phyloP scores from a whole-genome alignment of 35 echinoderm and acorn worm species.

The Ophiothrix spiculata region DNA sequence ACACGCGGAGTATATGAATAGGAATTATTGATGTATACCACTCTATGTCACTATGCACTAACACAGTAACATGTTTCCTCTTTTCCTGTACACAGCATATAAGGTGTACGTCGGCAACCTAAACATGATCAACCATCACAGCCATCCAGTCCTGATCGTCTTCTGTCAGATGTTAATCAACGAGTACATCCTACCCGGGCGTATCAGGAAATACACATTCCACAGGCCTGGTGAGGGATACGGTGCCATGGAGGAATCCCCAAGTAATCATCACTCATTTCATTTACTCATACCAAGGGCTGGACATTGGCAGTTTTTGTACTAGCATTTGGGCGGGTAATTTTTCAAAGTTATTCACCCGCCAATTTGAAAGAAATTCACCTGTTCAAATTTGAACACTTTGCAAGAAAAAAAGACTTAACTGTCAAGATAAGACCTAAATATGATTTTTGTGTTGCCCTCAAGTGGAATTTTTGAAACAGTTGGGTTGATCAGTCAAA shows the following conservation, averaged over 20 bases:
- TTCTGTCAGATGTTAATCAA: slow-evolving; percentile 27
- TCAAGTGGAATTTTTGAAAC: too few relatives aligned
- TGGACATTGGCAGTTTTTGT: background rate
- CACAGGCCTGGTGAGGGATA: background rate
- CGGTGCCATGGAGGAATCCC: background rate
- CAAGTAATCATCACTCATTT: background rate
- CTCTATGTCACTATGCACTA: background rate
- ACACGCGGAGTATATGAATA: too few relatives aligned
- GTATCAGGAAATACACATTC: background rate
- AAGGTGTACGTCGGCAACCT: slow-evolving; percentile 21
- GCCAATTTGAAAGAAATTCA: background rate
- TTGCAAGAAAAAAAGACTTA: background rate
- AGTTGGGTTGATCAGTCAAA: too few relatives aligned
- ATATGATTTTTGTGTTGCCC: too few relatives aligned
- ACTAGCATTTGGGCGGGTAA: background rate
- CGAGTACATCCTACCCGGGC: slow-evolving; percentile 5
- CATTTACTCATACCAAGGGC: background rate
- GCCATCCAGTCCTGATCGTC: slow-evolving; percentile 14
- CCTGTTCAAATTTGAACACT: background rate
- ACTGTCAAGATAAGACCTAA: background rate
- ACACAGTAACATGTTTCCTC: background rate
- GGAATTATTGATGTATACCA: too few relatives aligned
- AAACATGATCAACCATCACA: slow-evolving; percentile 22
- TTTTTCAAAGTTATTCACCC: background rate
- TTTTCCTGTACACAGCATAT: background rate